Evolutionary conservation across 2,888 invertebrate genomes (phyloP), one percentile per base, ranked within the genome.

Genomic region (Philereme transversata): DNA sequence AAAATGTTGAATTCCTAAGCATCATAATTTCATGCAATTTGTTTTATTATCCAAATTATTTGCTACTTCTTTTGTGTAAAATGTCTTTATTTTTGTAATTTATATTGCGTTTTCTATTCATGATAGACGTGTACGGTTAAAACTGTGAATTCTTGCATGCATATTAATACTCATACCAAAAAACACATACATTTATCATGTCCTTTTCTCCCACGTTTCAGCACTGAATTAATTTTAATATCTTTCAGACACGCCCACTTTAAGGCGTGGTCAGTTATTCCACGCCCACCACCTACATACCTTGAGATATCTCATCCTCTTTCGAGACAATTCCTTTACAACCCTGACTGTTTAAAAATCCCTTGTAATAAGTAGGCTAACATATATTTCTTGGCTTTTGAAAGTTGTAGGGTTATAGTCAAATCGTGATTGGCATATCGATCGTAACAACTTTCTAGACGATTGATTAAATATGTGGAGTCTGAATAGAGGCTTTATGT

Each of bases 391-490:
- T 22, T 55, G 54, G 44, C 63, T 51, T 63, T 76, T 69, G 34
- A 54, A 73, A 67, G 76, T 66, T 68, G 82, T 66, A 71, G 83
- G 36, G 49, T 79, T 65, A 73, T 45, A 67, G 72, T 73, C 75
- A 79, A 78, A 79, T 84, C 82, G 83, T 78, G 82, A 88, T 85
- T 77, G 77, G 76, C 68, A 78, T 91, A 91, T 91, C 78, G 91
- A 92, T 90, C 84, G 77, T 64, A 47, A 58, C 64, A 92, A 91
- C 86, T 91, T 91, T 90, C 85, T 88, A 91, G 91, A 91, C 91
- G 83, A 90, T 89, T 91, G 90, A 88, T 90, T 84, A 75, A 77
- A 81, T 82, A 81, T 79, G 68, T 41, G 52, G 47, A 34, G 56
- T 53, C 36, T 53, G 46, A 54, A 52, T 49, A 35, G 55, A 43